Evolutionary conservation across 2,797 vertebrate genomes (phyloP).

Genomic region (Pangasius sanitwongsei): DNA sequence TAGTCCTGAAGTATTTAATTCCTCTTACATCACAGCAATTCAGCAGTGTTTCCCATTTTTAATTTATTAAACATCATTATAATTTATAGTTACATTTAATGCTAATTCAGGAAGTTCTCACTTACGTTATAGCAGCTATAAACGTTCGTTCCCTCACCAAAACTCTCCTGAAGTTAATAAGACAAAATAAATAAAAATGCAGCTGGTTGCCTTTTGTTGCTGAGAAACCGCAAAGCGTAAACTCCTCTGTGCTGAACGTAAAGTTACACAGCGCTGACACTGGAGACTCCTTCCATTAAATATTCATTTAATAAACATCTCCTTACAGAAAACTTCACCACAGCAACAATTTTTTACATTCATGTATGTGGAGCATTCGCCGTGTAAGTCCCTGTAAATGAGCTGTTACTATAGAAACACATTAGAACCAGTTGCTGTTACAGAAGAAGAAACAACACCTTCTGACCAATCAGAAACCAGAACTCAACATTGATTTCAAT

Average conservation of each 20-base stretch:
- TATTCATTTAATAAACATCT: background rate
- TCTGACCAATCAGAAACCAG: background rate
- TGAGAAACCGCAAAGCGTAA: background rate
- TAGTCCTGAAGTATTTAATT: background rate
- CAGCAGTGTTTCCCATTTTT: background rate
- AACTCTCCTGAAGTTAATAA: background rate
- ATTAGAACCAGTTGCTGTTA: background rate
- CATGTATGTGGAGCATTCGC: background rate
- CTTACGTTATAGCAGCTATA: background rate
- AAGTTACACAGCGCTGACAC: background rate
- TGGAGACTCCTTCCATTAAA: background rate
- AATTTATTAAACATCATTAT: background rate
- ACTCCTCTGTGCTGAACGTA: background rate
- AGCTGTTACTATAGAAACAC: background rate
- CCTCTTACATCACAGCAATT: background rate
- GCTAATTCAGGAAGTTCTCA: background rate
- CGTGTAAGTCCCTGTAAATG: background rate
- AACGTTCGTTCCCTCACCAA: background rate
- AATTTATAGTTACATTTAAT: background rate
- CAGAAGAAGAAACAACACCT: background rate
- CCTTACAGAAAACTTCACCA: background rate
- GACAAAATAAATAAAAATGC: background rate
- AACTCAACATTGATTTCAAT: background rate
- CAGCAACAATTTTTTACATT: background rate
- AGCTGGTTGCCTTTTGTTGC: no score